A percentile compares a stretch with the other conserved stretches of the same genome.
Evolutionary conservation across 1,140 invertebrate genomes (phyloP).

Genomic region (Drusus annulatus): DNA sequence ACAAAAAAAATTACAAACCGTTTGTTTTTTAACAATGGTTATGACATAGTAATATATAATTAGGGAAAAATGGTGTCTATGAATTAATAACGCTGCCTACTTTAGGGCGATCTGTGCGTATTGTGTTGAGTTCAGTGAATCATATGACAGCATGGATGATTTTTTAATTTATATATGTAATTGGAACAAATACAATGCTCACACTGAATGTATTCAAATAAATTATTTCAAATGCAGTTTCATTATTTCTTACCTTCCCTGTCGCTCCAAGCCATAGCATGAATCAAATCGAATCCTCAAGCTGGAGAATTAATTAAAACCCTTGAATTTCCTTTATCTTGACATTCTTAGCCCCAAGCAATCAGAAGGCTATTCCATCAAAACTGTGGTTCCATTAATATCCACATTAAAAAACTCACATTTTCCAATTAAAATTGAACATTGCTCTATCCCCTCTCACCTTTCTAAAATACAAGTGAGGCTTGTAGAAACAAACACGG

Average conservation of each 20-base stretch:
- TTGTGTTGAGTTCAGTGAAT: not conserved
- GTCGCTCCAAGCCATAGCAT: too few relatives aligned
- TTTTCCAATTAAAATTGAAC: too few relatives aligned
- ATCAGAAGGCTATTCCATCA: too few relatives aligned
- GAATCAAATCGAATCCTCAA: too few relatives aligned
- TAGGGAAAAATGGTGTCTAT: conserved; percentile 38
- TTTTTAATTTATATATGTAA: conserved; percentile 58
- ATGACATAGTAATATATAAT: conserved; percentile 9
- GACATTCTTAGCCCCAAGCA: too few relatives aligned
- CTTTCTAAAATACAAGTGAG: too few relatives aligned
- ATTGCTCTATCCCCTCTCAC: too few relatives aligned
- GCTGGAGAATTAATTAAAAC: too few relatives aligned
- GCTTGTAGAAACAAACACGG: too few relatives aligned
- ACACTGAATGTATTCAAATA: conserved; percentile 59
- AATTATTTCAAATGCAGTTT: conserved; percentile 53
- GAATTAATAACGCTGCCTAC: conserved; percentile 20
- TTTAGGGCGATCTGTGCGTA: not conserved
- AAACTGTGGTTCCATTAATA: too few relatives aligned
- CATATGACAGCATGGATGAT: not conserved
- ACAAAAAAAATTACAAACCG: conserved; percentile 30
- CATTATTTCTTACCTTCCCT: not conserved
- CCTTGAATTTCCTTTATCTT: too few relatives aligned
- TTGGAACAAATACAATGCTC: conserved; percentile 57
- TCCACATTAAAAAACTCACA: too few relatives aligned
- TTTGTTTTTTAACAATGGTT: conserved; percentile 4